Evolutionary conservation across 2,113 vertebrate genomes (phyloP).

Genomic region (Jaculus jaculus): DNA sequence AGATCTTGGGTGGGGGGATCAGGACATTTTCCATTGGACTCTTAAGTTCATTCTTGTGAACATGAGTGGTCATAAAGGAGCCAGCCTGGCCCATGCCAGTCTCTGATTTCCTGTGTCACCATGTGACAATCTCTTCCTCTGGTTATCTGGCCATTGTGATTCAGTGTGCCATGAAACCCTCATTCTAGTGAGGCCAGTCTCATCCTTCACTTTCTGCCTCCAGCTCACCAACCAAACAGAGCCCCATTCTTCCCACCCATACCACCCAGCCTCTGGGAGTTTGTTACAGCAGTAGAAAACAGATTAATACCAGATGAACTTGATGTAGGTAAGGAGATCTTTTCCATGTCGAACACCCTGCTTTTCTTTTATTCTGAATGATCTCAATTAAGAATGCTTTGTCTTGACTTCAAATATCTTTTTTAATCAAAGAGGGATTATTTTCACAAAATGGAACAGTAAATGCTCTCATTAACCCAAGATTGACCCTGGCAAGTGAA

Average conservation of each 20-base stretch:
- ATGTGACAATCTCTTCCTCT: background rate
- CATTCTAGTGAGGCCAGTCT: too few species aligned
- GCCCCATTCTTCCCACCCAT: background rate
- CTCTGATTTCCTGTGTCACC: background rate
- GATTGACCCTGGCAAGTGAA: slow-evolving; percentile 6
- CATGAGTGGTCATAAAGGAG: background rate
- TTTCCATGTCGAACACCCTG: background rate
- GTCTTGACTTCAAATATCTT: slow-evolving; percentile 25
- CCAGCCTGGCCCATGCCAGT: background rate
- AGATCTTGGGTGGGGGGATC: background rate
- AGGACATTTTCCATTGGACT: background rate
- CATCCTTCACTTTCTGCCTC: too few species aligned
- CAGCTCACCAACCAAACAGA: background rate
- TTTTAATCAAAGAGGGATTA: slow-evolving; percentile 20
- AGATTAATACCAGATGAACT: background rate
- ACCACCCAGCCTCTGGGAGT: background rate
- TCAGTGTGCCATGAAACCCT: background rate
- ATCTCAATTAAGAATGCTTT: slow-evolving; percentile 2
- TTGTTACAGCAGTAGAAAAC: background rate
- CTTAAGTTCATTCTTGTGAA: background rate
- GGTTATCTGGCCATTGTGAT: background rate
- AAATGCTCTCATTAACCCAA: background rate
- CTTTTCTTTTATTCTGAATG: slow-evolving; percentile 33
- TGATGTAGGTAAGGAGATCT: background rate
- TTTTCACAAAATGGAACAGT: background rate